Conservation (phyloP, 2,113 vertebrate species). For the Crotalus helleri region DNA sequence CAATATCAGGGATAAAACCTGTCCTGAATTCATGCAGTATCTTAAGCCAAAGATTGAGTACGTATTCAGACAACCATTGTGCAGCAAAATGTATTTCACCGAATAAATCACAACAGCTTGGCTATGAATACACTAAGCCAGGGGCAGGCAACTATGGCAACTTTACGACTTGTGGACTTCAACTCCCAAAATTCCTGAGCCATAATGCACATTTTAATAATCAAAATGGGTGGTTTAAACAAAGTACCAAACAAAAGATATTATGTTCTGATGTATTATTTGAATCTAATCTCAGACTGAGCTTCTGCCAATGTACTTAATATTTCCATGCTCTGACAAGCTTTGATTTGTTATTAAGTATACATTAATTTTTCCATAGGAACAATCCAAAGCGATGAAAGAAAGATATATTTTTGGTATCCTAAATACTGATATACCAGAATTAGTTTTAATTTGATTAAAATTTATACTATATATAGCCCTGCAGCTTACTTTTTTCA, state of each 20-base stretch:
- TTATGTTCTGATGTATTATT: not conserved
- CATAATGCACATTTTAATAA: not conserved
- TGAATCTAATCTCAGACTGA: not conserved
- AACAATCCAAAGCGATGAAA: not conserved
- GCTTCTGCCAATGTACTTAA: not conserved
- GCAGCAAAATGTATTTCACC: not conserved
- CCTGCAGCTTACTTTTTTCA: not conserved
- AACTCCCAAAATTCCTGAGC: not conserved
- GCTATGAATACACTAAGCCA: not conserved
- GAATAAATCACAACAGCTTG: not conserved
- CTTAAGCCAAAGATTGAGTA: not conserved
- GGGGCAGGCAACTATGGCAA: not conserved
- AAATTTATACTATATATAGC: not conserved
- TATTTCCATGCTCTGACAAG: not conserved
- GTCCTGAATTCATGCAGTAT: not conserved
- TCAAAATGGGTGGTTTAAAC: not conserved
- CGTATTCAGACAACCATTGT: not conserved
- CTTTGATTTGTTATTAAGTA: not conserved
- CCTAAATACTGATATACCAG: not conserved
- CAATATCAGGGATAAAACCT: not conserved
- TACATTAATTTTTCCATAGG: not conserved
- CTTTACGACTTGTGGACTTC: not conserved
- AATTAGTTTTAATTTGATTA: not conserved
- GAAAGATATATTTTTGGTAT: not conserved
- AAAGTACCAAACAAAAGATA: not conserved